Percentiles rank a stretch among this genome's conserved stretches.
Evolutionary conservation across 92 coral and sea anemone genomes (phyloP).

Genomic region (Siderastrea siderea): DNA sequence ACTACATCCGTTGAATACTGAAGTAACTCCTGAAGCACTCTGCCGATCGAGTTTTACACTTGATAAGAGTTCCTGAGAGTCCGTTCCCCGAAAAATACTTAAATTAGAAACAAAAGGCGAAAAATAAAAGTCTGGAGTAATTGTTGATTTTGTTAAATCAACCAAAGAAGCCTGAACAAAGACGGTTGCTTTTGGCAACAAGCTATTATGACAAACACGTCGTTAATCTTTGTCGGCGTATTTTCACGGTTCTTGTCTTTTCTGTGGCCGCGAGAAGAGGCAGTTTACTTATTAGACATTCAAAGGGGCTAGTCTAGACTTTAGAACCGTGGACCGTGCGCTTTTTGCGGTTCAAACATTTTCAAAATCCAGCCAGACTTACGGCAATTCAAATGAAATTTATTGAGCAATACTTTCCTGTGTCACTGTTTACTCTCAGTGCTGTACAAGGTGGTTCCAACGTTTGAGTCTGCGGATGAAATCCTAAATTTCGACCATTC

Average conservation of each 20-base stretch:
- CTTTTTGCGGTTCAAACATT: too few relatives aligned
- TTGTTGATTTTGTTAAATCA: conserved; percentile 31
- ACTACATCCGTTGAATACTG: neutral
- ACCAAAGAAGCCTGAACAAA: conserved; percentile 26
- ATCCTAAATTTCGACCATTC: too few relatives aligned
- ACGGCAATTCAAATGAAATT: too few relatives aligned
- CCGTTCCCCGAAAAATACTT: neutral
- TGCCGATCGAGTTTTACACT: too few relatives aligned
- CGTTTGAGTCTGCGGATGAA: too few relatives aligned
- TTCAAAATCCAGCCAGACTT: too few relatives aligned
- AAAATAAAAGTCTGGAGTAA: conserved; percentile 4
- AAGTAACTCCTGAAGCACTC: neutral
- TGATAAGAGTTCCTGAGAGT: neutral
- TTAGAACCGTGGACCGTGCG: neutral
- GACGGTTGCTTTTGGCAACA: conserved; percentile 17
- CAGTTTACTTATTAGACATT: neutral
- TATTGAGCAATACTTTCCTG: too few relatives aligned
- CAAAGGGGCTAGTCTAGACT: neutral
- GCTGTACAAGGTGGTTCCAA: too few relatives aligned
- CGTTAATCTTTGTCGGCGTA: neutral
- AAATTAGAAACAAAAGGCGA: neutral
- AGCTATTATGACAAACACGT: conserved; percentile 2
- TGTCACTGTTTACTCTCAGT: too few relatives aligned
- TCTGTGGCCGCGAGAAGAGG: neutral
- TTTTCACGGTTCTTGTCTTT: neutral